Percentiles rank a stretch among this genome's conserved stretches.
Evolutionary conservation across 2,888 invertebrate genomes (phyloP).

Genomic region (Linnaemya tessellans): DNA sequence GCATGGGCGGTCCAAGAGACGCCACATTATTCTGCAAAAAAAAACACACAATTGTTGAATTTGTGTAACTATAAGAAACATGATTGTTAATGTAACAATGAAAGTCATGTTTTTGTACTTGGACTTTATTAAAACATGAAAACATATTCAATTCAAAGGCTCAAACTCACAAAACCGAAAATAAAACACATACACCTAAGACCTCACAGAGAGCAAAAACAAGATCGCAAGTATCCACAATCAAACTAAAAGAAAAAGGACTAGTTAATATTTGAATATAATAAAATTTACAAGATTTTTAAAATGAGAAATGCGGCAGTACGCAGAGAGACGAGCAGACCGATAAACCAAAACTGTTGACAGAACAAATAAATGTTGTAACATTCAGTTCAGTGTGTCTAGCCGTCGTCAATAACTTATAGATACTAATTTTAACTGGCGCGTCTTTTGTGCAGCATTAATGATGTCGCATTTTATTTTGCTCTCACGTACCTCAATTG

Average conservation of each 20-base stretch:
- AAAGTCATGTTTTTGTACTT: conserved; percentile 58
- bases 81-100: conserved; percentile 70
- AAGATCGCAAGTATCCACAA: not conserved
- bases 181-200: conserved; percentile 19
- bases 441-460: conserved; percentile 55
- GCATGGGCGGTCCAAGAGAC: conserved; percentile 63
- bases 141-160: conserved; percentile 16
- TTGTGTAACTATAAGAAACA: conserved; percentile 66
- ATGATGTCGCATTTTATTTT: conserved; percentile 34
- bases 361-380: conserved; percentile 17
- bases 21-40: conserved; percentile 39
- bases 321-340: not conserved
- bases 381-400: conserved; percentile 36
- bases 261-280: conserved; percentile 45
- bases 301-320: not conserved
- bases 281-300: conserved; percentile 46
- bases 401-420: conserved; percentile 40
- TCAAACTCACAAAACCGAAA: not conserved
- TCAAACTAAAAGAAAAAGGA: conserved; percentile 4
- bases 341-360: conserved; percentile 8
- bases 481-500: conserved; percentile 11
- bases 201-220: conserved; percentile 42
- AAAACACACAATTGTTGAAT: conserved; percentile 61
- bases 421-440: conserved; percentile 48
- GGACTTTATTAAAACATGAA: conserved; percentile 62